Evolutionary conservation across 2,113 vertebrate species (phyloP).

Genomic region (Taxidea taxus): DNA sequence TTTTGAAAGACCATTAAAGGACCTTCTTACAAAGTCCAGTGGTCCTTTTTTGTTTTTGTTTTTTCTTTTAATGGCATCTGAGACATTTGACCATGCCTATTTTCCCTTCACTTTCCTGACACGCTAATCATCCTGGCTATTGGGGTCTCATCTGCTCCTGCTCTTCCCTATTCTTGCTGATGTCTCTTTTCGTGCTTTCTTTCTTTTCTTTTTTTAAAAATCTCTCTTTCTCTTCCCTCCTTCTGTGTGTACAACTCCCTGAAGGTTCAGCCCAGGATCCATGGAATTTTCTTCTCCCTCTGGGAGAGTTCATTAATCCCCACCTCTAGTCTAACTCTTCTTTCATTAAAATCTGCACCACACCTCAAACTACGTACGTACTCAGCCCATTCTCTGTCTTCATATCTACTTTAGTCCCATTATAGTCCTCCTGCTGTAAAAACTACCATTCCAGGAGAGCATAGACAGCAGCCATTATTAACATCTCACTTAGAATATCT

Average conservation of each 20-base stretch:
- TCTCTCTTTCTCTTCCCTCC: background rate
- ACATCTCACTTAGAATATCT: background rate
- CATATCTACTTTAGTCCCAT: background rate
- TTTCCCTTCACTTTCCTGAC: background rate
- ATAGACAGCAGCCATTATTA: background rate
- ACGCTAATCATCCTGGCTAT: background rate
- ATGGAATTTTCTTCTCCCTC: conserved; percentile 3
- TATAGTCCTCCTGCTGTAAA: background rate
- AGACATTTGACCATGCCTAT: background rate
- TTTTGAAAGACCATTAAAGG: background rate
- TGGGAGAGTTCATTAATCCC: background rate
- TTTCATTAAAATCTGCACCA: background rate
- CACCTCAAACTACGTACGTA: background rate
- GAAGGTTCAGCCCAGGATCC: background rate
- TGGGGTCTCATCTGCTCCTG: background rate
- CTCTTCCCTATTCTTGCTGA: background rate
- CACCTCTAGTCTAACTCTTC: background rate
- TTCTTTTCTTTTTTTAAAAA: background rate
- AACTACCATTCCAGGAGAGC: background rate
- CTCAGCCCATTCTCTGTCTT: background rate
- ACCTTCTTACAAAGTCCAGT: background rate
- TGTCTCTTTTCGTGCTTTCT: background rate
- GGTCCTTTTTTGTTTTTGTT: background rate
- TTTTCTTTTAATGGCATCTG: background rate
- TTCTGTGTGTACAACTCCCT: background rate